Percentiles rank a stretch among this genome's conserved stretches.
These are phyloP conservation scores for Dicentrarchus labrax DNA, from an alignment of 2,113 vertebrate genomes.

Conservation along the genomic window DNA sequence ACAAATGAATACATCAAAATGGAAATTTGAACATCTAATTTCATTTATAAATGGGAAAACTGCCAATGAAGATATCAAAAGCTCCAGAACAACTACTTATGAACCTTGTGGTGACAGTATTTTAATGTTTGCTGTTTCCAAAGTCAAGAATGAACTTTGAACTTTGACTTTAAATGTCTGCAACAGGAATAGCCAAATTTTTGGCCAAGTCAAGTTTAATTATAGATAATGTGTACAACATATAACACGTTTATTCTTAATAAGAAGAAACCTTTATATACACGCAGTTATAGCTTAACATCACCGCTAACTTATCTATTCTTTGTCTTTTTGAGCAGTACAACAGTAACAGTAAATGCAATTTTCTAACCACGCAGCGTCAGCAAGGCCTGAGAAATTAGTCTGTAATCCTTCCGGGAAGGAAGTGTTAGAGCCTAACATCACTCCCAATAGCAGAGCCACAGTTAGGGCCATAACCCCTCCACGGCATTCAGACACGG, in stretches of 20 bases:
- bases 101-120: not conserved
- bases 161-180: not conserved
- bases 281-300: not conserved
- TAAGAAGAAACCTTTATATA: not conserved
- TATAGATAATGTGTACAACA: not conserved
- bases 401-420: slow-evolving; percentile 2
- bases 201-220: not conserved
- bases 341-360: not conserved
- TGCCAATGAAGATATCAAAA: slow-evolving; percentile 3
- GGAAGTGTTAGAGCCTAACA: slow-evolving; percentile 15
- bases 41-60: not conserved
- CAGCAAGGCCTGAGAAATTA: slow-evolving; percentile 20
- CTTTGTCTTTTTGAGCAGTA: not conserved
- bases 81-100: not conserved
- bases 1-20: not conserved
- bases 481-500: slow-evolving; percentile 61
- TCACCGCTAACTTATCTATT: not conserved
- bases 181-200: no score
- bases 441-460: slow-evolving; percentile 32
- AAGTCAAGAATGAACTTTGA: slow-evolving; percentile 1
- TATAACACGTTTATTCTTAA: no score
- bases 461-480: slow-evolving; percentile 36
- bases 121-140: not conserved
- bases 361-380: not conserved
- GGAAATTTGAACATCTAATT: not conserved